Evolutionary conservation across 2,113 vertebrate species (phyloP).

Genomic region (Prunella fulvescens): DNA sequence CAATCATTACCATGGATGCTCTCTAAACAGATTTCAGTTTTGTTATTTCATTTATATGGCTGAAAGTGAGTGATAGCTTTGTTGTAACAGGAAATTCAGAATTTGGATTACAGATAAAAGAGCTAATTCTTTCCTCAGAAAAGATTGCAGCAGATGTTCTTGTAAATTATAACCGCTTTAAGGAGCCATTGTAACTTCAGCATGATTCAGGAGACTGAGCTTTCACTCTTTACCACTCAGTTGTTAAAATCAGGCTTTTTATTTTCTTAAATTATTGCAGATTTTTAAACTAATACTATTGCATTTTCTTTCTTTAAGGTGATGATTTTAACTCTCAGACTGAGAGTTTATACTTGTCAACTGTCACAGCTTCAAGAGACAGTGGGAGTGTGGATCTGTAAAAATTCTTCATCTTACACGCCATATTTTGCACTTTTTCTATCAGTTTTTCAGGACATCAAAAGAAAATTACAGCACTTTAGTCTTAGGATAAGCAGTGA

Average conservation of each 20-base stretch:
- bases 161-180: background rate
- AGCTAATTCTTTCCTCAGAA: background rate
- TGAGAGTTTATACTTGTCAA: background rate
- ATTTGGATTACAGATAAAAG: background rate
- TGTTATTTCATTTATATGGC: background rate
- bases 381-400: background rate
- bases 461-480: conserved; percentile 19
- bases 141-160: background rate
- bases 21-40: background rate
- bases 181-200: background rate
- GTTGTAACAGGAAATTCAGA: background rate
- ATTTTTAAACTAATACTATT: background rate
- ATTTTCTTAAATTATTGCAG: background rate
- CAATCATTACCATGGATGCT: background rate
- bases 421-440: conserved; percentile 12
- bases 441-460: background rate
- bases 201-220: background rate
- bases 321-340: conserved; percentile 7
- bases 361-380: background rate
- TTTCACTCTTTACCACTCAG: background rate
- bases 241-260: background rate
- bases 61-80: background rate
- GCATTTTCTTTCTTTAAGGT: conserved; percentile 6
- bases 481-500: background rate
- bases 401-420: background rate